A percentile compares a stretch with the other conserved stretches of the same genome.
phyloP scores from a whole-genome alignment of 2,797 vertebrate species.

The Gobio occitaniae region DNA sequence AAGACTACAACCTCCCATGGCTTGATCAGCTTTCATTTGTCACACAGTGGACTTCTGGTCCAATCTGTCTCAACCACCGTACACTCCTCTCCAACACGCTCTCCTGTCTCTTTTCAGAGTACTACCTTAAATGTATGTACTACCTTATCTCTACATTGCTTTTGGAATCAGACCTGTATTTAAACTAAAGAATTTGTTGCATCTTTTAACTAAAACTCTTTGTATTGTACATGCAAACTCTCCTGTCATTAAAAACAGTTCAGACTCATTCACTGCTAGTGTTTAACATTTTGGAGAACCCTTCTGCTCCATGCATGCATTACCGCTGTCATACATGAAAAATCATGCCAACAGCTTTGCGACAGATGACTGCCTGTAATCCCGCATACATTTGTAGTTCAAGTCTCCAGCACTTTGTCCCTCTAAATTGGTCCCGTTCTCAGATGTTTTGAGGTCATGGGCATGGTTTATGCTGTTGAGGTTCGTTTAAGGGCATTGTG shows the following conservation, averaged over 20 bases:
- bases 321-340: constrained; percentile 57
- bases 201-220: constrained; percentile 6
- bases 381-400: constrained; percentile 50
- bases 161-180: constrained; percentile 3
- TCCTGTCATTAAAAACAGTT: neutral
- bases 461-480: constrained; percentile 27
- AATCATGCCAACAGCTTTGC: constrained; percentile 57
- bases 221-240: neutral
- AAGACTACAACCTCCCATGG: constrained; percentile 43
- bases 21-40: constrained; percentile 51
- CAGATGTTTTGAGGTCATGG: constrained; percentile 37
- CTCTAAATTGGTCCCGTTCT: constrained; percentile 49
- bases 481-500: constrained; percentile 39
- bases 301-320: constrained; percentile 49
- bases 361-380: constrained; percentile 61
- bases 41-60: constrained; percentile 42
- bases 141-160: neutral
- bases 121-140: constrained; percentile 9
- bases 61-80: constrained; percentile 29
- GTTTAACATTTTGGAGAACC: constrained; percentile 41
- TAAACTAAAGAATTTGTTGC: constrained; percentile 6
- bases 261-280: constrained; percentile 20
- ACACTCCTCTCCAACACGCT: constrained; percentile 11
- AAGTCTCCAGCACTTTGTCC: constrained; percentile 29
- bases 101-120: constrained; percentile 12